Evolutionary conservation across 2,888 invertebrate genomes (phyloP).

Genomic region (Synergus gifuensis): DNA sequence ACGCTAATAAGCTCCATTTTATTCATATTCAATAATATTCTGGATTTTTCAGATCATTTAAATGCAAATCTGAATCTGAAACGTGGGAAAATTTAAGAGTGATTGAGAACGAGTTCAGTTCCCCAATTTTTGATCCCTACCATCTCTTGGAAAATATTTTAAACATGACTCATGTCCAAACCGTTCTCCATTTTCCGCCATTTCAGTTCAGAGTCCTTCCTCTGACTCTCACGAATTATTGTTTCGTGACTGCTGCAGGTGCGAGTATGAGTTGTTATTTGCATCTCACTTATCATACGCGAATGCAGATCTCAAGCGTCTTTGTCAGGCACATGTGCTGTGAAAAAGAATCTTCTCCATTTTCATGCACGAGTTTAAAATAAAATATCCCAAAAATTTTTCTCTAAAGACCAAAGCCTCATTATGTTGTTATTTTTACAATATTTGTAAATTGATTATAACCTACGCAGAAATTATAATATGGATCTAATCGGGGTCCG

Average conservation of each 20-base stretch:
- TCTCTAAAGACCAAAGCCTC: no score
- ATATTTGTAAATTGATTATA: no score
- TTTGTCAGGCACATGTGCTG: neutral
- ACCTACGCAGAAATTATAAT: no score
- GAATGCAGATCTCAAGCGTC: neutral
- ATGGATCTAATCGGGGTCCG: no score
- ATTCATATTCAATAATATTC: neutral
- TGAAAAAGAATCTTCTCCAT: neutral
- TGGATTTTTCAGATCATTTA: neutral
- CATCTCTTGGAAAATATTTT: conserved; percentile 24
- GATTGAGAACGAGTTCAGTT: neutral
- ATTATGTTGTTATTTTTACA: no score
- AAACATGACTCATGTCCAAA: conserved; percentile 23
- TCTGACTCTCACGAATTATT: conserved; percentile 9
- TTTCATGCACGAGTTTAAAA: neutral
- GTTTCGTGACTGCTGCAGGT: conserved; percentile 11
- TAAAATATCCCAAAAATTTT: neutral
- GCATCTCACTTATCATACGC: conserved; percentile 13
- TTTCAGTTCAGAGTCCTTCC: neutral
- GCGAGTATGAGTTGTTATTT: conserved; percentile 7
- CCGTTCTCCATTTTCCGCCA: conserved; percentile 19
- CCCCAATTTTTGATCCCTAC: neutral
- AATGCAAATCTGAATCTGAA: neutral
- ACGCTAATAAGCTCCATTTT: neutral
- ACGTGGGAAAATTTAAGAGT: neutral